Evolutionary conservation across 2,113 vertebrate genomes (phyloP), one percentile per base, ranked within the genome.

Genomic region (Typhlomys cinereus): DNA sequence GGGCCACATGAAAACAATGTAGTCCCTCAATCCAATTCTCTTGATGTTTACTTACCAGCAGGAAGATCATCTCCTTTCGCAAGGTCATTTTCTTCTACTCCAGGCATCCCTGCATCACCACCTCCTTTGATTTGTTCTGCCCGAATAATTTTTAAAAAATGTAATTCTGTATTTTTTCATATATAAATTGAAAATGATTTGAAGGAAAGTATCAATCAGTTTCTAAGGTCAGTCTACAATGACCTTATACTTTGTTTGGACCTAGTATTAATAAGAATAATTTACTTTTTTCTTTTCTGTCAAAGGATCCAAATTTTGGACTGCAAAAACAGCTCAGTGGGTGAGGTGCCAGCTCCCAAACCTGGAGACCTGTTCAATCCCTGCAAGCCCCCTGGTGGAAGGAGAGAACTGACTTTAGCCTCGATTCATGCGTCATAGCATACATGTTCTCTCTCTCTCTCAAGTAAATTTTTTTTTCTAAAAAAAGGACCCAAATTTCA

Each of bases 91-190:
- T 99, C 99, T 97, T 99, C 99, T 97, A 99, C 99, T 82, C 99
- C 99, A 88, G 99, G 99, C 99, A 99, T 99, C 85, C 99, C 99
- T 87, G 99, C 99, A 94, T 99, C 99, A 97, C 98, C 98, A 94
- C 98, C 99, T 82, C 97, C 96, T 93, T 99, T 99, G 31, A 98
- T 97, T 97, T 99, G 98, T 81, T 99, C 99, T 97, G 98, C 96
- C 96, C 97, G 97, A 95, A 91, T 66, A 97, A 94, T n/a, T n/a
- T n/a, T n/a, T 66, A 91, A 96, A 96, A 89, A 48, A 88, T 31
- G 54, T n/a, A 76, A 94, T 71, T 92, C n/a, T 91, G 11, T 90
- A 88, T 15, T 62, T 93, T 74, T 71, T 66, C 31, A 83, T 64
- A 90, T 2, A 75, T 57, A 90, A 86, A 54, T 25, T 46, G 4